These are phyloP conservation scores for Austrolebias charrua DNA, from an alignment of 2,797 vertebrate species.

Conservation along the genomic window DNA sequence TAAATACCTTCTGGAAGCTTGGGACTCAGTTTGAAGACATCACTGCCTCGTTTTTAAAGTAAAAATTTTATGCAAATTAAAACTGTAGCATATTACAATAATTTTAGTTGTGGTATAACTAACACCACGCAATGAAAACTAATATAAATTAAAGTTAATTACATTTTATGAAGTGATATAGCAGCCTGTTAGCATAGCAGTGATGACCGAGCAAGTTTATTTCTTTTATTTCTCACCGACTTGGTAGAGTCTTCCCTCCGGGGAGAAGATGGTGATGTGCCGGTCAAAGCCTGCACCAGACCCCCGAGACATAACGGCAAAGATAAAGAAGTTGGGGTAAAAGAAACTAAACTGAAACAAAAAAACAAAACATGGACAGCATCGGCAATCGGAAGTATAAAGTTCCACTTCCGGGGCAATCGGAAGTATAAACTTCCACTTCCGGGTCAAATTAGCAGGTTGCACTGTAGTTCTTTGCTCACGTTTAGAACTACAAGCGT, in stretches of 20 bases:
- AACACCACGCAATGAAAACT: too few species aligned
- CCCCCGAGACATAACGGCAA: slow-evolving; percentile 84
- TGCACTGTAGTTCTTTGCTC: too few species aligned
- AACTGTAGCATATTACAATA: too few species aligned
- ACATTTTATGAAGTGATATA: background rate
- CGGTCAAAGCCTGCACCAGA: slow-evolving; percentile 93
- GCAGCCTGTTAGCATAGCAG: slow-evolving; percentile 44
- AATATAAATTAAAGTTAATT: too few species aligned
- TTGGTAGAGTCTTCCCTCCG: slow-evolving; percentile 93
- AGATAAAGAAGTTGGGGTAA: slow-evolving; percentile 5
- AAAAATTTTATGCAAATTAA: too few species aligned
- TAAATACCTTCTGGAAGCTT: too few species aligned
- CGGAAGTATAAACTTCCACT: slow-evolving; percentile 25
- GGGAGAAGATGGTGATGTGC: slow-evolving; percentile 93
- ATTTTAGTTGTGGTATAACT: too few species aligned
- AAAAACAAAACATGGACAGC: slow-evolving; percentile 28
- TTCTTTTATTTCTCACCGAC: slow-evolving; percentile 81
- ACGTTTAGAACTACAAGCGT: too few species aligned
- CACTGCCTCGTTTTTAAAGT: too few species aligned
- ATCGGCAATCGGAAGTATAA: slow-evolving; percentile 34
- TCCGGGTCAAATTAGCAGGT: background rate
- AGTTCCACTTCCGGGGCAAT: slow-evolving; percentile 32
- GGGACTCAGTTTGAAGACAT: too few species aligned
- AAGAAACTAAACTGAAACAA: slow-evolving; percentile 30
- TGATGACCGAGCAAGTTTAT: slow-evolving; percentile 58